These are phyloP conservation scores for Aphodius sticticus DNA, from an alignment of 2,888 invertebrate genomes.

Conservation along the genomic window DNA sequence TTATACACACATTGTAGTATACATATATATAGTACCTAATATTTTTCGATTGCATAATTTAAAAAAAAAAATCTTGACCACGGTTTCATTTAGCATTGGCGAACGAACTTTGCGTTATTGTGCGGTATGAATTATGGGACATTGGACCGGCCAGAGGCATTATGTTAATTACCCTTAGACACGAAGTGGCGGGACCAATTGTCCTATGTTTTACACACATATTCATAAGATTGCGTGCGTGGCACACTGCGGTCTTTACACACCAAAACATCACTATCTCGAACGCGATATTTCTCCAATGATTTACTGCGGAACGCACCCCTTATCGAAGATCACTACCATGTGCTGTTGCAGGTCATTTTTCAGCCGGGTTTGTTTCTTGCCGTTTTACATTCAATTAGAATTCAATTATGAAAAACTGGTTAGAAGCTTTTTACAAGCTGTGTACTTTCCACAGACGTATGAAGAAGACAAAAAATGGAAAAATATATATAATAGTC, in stretches of 20 bases:
- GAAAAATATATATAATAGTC: no score
- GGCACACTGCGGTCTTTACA: constrained; percentile 21
- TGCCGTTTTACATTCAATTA: no score
- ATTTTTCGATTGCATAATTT: background rate
- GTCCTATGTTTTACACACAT: constrained; percentile 8
- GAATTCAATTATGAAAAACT: no score
- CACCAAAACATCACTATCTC: constrained; percentile 26
- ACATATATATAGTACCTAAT: background rate
- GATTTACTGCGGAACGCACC: constrained; percentile 15
- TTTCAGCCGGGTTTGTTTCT: background rate
- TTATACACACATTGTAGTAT: no score
- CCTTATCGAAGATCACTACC: background rate
- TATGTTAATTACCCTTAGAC: background rate
- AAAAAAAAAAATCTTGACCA: background rate
- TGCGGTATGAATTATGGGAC: background rate
- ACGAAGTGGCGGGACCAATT: background rate
- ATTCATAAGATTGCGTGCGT: constrained; percentile 15
- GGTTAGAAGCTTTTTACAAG: no score
- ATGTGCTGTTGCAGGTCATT: background rate
- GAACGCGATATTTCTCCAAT: constrained; percentile 19
- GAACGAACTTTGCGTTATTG: constrained; percentile 4
- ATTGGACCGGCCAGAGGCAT: background rate
- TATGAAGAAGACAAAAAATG: no score
- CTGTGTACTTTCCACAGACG: no score
- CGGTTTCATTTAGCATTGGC: background rate